Base-by-base conservation (phyloP, 2,888 invertebrate genomes). In the Oxycera nigricornis region DNA sequence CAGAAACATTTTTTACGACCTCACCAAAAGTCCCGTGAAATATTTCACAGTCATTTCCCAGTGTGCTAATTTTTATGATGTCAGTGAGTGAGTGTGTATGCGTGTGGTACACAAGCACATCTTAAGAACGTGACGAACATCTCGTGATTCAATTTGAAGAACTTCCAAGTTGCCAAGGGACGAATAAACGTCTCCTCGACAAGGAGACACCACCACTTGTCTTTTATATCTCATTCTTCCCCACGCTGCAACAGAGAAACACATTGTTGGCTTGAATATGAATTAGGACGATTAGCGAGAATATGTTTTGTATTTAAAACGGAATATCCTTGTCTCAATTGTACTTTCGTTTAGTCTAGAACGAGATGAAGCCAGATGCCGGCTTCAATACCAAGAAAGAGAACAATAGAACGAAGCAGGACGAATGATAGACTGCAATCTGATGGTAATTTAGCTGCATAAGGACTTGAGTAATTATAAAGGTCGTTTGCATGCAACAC, bases 241-340 rank as follows among this genome's bases (percentile, higher is more conserved):
- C 50, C 50, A 4, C 3, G 50, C 11, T 35, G 35, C 35, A 7
- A 35, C 6, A 11, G n/a, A 50, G n/a, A 17, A 6, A 17, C n/a
- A n/a, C n/a, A 9, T 6, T n/a, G 50, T 17, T 50, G 50, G 9
- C 50, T 50, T 50, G 50, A 50, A 50, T 50, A 50, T 50, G 50
- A 50, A 50, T 50, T 50, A 50, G 50, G n/a, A 50, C 50, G 50
- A 50, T 50, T 50, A 50, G n/a, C 50, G n/a, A 17, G 50, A 50
- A 50, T 50, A 50, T 50, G 50, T 50, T n/a, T 50, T 17, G 4
- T 17, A 17, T 50, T 50, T 50, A 6, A 50, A 50, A 6, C 17
- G n/a, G 50, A 4, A 35, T 17, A 50, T 50, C n/a, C 11, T 50
- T 50, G 17, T 7, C 17, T 50, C 50, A 17, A 50, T 50, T 50